These are phyloP conservation scores for Microtus ochrogaster DNA, from an alignment of 2,113 vertebrate species.

Conservation along the genomic window DNA sequence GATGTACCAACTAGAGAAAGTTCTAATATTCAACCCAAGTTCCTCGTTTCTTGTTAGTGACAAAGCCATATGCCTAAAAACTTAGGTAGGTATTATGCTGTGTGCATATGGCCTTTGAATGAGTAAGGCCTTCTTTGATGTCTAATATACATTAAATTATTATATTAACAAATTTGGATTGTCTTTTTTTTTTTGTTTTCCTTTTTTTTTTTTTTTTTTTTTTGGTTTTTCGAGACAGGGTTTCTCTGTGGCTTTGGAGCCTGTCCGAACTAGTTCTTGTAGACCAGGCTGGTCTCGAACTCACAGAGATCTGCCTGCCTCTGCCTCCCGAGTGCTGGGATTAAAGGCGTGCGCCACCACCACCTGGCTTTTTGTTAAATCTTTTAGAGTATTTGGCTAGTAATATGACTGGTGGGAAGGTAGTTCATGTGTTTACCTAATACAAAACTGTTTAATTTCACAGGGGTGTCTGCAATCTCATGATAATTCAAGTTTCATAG, in stretches of 20 bases:
- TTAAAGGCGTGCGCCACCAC: no score
- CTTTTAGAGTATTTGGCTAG: not conserved
- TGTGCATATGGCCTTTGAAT: not conserved
- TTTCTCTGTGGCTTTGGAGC: no score
- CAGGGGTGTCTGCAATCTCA: not conserved
- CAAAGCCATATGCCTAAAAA: not conserved
- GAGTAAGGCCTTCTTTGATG: not conserved
- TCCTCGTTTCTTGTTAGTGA: not conserved
- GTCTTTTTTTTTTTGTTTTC: not conserved
- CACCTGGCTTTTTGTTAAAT: not conserved
- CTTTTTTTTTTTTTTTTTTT: not conserved
- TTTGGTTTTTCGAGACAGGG: no score
- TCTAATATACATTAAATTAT: not conserved
- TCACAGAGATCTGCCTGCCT: no score
- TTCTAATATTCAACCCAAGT: not conserved
- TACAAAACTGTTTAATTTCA: not conserved
- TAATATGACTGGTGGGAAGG: rapidly evolving
- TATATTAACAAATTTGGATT: not conserved
- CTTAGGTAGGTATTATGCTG: not conserved
- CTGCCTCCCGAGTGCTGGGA: no score
- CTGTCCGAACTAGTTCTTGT: no score
- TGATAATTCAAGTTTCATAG: not conserved
- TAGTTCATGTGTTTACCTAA: not conserved
- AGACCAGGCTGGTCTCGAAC: no score
- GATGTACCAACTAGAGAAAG: not conserved